These are phyloP conservation scores for Drosophila burlai DNA, from an alignment of 1,140 invertebrate genomes.

Conservation along the genomic window DNA sequence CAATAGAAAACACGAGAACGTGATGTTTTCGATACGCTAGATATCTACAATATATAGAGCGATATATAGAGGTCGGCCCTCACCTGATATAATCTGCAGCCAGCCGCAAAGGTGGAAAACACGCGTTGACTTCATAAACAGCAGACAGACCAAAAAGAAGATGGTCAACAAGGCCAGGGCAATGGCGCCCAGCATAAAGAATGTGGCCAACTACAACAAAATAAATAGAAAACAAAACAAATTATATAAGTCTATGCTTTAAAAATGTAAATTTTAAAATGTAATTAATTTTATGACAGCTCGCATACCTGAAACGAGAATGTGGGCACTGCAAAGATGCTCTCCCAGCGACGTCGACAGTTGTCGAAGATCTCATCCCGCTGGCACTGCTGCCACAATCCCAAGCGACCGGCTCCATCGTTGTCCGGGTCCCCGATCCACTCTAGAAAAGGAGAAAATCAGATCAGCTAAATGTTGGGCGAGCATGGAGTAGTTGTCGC, in stretches of 20 bases:
- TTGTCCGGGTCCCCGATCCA: conserved; percentile 95
- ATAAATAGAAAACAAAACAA: conserved; percentile 2
- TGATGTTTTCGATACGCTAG: conserved; percentile 42
- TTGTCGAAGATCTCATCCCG: conserved; percentile 89
- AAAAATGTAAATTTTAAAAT: neutral
- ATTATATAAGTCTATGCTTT: neutral
- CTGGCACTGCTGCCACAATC: conserved; percentile 95
- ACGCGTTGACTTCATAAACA: conserved; percentile 96
- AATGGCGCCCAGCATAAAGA: conserved; percentile 94
- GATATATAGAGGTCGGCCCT: conserved; percentile 46
- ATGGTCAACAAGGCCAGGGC: conserved; percentile 94
- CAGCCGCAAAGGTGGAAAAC: conserved; percentile 97
- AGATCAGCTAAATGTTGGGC: conserved; percentile 6
- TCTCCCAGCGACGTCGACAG: conserved; percentile 93
- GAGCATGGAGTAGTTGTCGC: neutral
- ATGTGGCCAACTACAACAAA: conserved; percentile 90
- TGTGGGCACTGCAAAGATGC: conserved; percentile 93
- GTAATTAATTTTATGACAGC: neutral
- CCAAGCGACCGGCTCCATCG: conserved; percentile 95
- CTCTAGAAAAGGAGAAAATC: conserved; percentile 86
- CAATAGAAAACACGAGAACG: conserved; percentile 37
- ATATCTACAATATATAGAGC: neutral
- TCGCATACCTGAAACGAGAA: conserved; percentile 88
- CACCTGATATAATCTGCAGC: conserved; percentile 97
- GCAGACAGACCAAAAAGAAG: conserved; percentile 95